A percentile compares a stretch with the other conserved stretches of the same genome.
These are phyloP conservation scores for Pammene aurita DNA, from an alignment of 2,888 invertebrate genomes.

Conservation along the genomic window DNA sequence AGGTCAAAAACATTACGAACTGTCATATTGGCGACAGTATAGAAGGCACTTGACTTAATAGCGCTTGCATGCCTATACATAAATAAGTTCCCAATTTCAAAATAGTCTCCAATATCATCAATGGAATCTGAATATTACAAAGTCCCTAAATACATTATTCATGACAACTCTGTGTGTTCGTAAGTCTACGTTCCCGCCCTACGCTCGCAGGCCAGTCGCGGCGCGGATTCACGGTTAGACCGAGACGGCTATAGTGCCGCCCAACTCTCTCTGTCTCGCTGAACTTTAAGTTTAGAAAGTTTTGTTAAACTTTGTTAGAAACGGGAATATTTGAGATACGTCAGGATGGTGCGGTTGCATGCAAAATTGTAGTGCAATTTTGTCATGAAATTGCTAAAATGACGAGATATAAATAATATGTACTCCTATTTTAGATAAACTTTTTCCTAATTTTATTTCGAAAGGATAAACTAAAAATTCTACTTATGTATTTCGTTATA, in stretches of 20 bases:
- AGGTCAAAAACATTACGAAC: too few species aligned
- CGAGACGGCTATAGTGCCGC: conserved; percentile 49
- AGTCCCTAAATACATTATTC: conserved; percentile 6
- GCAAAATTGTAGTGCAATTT: not conserved
- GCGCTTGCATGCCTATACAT: too few species aligned
- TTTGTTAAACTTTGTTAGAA: conserved; percentile 17
- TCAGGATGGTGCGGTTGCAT: not conserved
- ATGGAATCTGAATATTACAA: conserved; percentile 8
- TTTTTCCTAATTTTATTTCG: too few species aligned
- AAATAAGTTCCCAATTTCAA: not conserved
- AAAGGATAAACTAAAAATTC: too few species aligned
- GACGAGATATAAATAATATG: too few species aligned
- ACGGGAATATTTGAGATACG: not conserved
- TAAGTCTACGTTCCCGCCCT: conserved; percentile 67
- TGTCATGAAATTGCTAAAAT: not conserved
- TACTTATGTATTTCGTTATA: too few species aligned
- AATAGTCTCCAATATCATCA: conserved; percentile 3
- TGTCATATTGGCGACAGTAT: too few species aligned
- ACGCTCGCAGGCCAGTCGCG: conserved; percentile 66
- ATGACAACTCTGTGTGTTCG: conserved; percentile 48
- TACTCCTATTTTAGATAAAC: too few species aligned
- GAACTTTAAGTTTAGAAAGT: conserved; percentile 43
- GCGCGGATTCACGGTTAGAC: conserved; percentile 66
- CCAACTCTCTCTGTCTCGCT: conserved; percentile 54
- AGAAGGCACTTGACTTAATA: too few species aligned